phyloP scores from a whole-genome alignment of 2,113 vertebrate species.

The Melozone crissalis region DNA sequence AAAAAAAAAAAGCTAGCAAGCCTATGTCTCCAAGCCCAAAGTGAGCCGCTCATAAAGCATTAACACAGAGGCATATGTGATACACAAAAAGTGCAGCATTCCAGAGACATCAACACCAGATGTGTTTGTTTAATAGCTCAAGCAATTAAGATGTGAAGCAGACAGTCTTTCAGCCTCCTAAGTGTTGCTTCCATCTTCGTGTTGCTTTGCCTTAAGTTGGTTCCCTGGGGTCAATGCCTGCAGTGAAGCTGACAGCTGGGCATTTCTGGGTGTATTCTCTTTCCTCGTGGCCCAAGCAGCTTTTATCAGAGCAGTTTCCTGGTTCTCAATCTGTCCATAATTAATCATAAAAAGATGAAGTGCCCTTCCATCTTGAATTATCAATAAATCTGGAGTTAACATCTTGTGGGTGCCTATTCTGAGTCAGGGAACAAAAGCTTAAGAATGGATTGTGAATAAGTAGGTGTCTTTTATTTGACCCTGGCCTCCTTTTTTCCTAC shows the following conservation, averaged over 20 bases:
- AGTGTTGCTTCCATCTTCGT: neutral
- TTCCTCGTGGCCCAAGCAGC: neutral
- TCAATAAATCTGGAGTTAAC: neutral
- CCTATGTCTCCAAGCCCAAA: neutral
- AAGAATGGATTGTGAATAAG: neutral
- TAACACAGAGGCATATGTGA: neutral
- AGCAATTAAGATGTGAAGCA: conserved; percentile 45
- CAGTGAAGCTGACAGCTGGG: neutral
- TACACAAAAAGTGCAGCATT: conserved; percentile 20
- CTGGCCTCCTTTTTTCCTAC: neutral
- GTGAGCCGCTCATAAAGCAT: neutral
- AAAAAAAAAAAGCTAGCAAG: neutral
- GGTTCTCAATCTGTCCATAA: neutral
- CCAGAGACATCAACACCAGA: conserved; percentile 27
- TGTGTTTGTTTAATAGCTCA: conserved; percentile 55
- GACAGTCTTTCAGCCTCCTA: conserved; percentile 4
- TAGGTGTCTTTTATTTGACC: neutral
- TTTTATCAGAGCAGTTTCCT: neutral
- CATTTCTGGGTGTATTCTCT: neutral
- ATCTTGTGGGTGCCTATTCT: neutral
- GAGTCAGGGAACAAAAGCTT: neutral
- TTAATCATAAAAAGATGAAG: conserved; percentile 17
- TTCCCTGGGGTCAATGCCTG: neutral
- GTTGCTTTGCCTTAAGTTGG: neutral
- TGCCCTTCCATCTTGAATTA: neutral